phyloP scores from a whole-genome alignment of 2,888 invertebrate species.

The Brenthis ino region DNA sequence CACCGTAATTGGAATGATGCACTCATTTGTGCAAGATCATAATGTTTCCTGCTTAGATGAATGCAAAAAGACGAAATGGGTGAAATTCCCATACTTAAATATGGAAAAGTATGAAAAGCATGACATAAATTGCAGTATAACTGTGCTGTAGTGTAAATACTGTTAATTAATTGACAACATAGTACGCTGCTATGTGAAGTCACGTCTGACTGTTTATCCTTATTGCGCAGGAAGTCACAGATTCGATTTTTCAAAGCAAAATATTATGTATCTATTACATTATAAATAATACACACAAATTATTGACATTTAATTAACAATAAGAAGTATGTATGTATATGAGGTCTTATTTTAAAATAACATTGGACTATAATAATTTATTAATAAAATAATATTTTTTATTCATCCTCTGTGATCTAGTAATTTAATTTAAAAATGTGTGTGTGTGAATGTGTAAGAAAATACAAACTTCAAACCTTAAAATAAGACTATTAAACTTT shows the following conservation, averaged over 20 bases:
- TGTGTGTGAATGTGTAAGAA: not conserved
- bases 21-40: conserved; percentile 41
- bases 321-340: too few relatives aligned
- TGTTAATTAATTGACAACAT: conserved; percentile 15
- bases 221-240: not conserved
- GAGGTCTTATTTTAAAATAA: too few relatives aligned
- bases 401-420: too few relatives aligned
- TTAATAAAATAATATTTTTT: too few relatives aligned
- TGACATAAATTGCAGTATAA: not conserved
- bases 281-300: too few relatives aligned
- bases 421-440: too few relatives aligned
- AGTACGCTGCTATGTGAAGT: not conserved
- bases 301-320: too few relatives aligned
- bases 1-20: conserved; percentile 38
- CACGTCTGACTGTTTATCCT: not conserved
- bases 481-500: not conserved
- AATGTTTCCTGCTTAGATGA: conserved; percentile 32
- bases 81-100: conserved; percentile 14
- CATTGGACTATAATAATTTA: too few relatives aligned
- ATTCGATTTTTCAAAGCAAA: not conserved
- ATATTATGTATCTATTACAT: too few relatives aligned
- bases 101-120: conserved; percentile 11
- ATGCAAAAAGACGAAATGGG: conserved; percentile 2
- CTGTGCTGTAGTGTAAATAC: not conserved
- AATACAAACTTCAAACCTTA: not conserved